Base-by-base conservation (phyloP, 2,888 invertebrate species). In the Pecten maximus region DNA sequence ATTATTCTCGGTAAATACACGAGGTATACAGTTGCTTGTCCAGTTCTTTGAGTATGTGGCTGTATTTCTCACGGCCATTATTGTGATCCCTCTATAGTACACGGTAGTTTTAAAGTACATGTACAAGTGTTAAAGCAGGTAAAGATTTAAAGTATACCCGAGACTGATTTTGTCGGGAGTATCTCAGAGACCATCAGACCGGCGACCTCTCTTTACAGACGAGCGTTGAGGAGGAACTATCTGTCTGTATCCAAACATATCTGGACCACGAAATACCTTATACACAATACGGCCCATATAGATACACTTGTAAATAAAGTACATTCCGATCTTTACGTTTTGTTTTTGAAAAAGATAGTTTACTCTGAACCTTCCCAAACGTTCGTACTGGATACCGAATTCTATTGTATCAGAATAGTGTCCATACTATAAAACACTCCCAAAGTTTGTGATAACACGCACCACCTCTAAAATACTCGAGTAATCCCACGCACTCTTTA, bases 401-500 rank as follows among this genome's bases (percentile, higher is more conserved):
- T 74, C 8, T 74, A 6, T 23, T 12, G 6, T 74, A 35, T 74
- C 74, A 10, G 28, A 10, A 35, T 60, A 74, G 10, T 74, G 74
- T 74, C 15, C 74, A 10, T 15, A 28, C 35, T 74, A 74, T 74
- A 28, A 28, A 28, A 74, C 74, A 28, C 35, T 74, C 74, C 35
- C 74, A 35, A 74, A 8, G 74, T 74, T 23, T 74, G 35, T 8
- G 74, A 74, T 74, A 74, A 74, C 74, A 28, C 74, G 74, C 50
- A 19, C 15, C 74, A 74, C 74, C 74, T 74, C 74, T 35, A 35
- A 54, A 74, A 35, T 74, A 74, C 28, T 28, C 35, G 3, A 15
- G 10, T 35, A 28, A 60, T 74, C 74, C 35, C 74, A 74, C 74
- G 74, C 74, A 74, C 74, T 74, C 50, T 74, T 74, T 74, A 28